These are phyloP conservation scores for Pseudanteris insignis DNA, from an alignment of 2,888 invertebrate species.

Conservation along the genomic window DNA sequence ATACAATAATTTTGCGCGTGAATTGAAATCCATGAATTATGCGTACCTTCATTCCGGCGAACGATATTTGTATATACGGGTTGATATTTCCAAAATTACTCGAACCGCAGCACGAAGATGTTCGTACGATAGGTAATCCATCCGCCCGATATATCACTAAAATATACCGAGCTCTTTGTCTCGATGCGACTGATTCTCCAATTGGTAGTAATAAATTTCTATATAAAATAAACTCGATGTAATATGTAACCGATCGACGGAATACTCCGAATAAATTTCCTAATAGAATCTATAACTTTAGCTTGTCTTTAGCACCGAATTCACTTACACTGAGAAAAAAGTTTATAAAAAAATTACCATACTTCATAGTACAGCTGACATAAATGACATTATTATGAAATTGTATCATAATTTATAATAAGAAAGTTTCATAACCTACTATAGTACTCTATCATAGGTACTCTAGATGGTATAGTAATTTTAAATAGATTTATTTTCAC, in stretches of 20 bases:
- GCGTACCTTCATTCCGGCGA: slow-evolving; percentile 72
- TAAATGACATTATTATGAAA: too few relatives aligned
- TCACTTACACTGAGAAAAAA: too few relatives aligned
- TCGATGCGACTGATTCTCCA: slow-evolving; percentile 67
- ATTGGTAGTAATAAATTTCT: slow-evolving; percentile 76
- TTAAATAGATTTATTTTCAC: too few relatives aligned
- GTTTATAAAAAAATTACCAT: too few relatives aligned
- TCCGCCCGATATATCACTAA: slow-evolving; percentile 70
- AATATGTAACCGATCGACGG: slow-evolving; percentile 15
- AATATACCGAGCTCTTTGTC: slow-evolving; percentile 69
- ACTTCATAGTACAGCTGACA: too few relatives aligned
- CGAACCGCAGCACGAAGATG: slow-evolving; percentile 47
- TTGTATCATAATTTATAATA: too few relatives aligned
- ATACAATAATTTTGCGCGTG: slow-evolving; percentile 14
- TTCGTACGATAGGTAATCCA: slow-evolving; percentile 65
- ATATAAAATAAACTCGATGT: slow-evolving; percentile 45
- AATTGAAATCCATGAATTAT: slow-evolving; percentile 38
- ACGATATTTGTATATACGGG: slow-evolving; percentile 71
- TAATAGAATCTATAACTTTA: slow-evolving; percentile 2
- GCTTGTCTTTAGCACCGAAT: too few relatives aligned
- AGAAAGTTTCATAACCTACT: too few relatives aligned
- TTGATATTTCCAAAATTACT: slow-evolving; percentile 57
- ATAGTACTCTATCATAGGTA: too few relatives aligned
- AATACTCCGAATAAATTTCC: slow-evolving; percentile 8
- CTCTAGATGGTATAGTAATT: too few relatives aligned